Conservation (phyloP, 2,113 vertebrate species). For the Dromas ardeola region DNA sequence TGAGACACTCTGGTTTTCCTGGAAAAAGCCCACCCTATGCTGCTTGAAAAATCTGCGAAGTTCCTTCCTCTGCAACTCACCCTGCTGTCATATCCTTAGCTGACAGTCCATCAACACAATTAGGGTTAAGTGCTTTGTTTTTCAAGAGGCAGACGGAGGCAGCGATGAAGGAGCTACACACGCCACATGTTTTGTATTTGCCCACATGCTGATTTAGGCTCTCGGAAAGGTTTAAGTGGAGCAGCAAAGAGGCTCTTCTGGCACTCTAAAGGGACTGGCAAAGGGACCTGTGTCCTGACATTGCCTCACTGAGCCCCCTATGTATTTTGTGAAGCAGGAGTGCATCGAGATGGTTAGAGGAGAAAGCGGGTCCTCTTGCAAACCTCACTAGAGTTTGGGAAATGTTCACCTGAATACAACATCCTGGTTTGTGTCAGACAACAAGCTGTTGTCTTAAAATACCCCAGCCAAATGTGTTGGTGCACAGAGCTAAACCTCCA, state of each 20-base stretch:
- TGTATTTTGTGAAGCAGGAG: background rate
- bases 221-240: background rate
- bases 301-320: background rate
- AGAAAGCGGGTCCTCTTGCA: background rate
- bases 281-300: background rate
- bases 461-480: background rate
- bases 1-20: background rate
- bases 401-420: background rate
- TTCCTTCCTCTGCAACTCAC: background rate
- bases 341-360: background rate
- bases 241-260: background rate
- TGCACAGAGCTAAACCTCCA: background rate
- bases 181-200: background rate
- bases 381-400: background rate
- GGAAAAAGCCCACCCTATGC: background rate
- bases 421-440: background rate
- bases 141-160: background rate
- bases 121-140: conserved; percentile 1
- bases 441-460: background rate
- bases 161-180: background rate
- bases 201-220: background rate
- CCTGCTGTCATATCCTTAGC: background rate
- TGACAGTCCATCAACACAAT: background rate
- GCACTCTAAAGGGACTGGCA: background rate
- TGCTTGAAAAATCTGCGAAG: background rate